phyloP scores from a whole-genome alignment of 2,888 invertebrate species.

The Cephus nigrinus region DNA sequence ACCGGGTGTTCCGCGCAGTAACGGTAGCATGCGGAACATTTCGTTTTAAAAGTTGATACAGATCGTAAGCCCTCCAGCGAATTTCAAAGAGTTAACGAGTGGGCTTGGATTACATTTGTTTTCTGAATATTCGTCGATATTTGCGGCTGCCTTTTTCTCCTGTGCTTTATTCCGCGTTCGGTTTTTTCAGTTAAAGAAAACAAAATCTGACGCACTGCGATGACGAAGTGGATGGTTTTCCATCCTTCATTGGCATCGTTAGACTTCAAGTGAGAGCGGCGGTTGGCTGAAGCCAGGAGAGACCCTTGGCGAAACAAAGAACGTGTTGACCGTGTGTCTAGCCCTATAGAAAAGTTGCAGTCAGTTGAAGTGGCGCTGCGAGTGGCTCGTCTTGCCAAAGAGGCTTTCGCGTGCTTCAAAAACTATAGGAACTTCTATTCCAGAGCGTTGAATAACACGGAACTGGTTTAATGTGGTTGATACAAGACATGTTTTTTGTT shows the following conservation, averaged over 20 bases:
- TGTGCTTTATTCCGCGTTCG: background rate
- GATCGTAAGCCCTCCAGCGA: background rate
- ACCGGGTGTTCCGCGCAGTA: background rate
- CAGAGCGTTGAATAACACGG: background rate
- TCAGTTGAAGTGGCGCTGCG: conserved; percentile 30
- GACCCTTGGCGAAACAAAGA: conserved; percentile 55
- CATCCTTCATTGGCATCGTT: conserved; percentile 34
- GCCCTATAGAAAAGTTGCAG: conserved; percentile 49
- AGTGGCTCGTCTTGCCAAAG: conserved; percentile 30
- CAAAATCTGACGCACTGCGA: background rate
- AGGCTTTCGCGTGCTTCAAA: conserved; percentile 12
- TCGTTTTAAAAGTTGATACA: background rate
- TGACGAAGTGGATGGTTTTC: conserved; percentile 15
- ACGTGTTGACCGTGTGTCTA: conserved; percentile 57
- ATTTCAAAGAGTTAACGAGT: background rate
- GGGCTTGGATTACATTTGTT: background rate
- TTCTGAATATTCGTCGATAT: background rate
- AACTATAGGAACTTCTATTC: background rate
- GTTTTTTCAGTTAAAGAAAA: background rate
- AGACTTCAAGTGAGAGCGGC: conserved; percentile 25
- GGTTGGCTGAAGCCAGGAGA: conserved; percentile 19
- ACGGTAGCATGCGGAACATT: background rate
- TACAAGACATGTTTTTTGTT: background rate
- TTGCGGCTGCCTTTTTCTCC: background rate
- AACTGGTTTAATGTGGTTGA: background rate